These are phyloP conservation scores for Palythoa grandiflora DNA, from an alignment of 92 coral and sea anemone genomes.

Conservation along the genomic window DNA sequence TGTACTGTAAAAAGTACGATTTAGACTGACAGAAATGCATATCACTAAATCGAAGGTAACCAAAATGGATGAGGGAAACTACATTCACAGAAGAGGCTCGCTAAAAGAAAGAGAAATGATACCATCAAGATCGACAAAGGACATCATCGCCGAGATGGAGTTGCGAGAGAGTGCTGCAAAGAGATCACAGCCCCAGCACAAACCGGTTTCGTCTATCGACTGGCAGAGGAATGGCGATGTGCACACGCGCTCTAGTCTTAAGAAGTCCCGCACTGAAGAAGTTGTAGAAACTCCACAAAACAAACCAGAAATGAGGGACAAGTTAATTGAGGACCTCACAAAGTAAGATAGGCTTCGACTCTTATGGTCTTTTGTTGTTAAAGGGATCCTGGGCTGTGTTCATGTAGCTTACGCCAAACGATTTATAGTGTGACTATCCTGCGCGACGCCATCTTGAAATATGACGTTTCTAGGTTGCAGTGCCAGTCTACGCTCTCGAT, in stretches of 20 bases:
- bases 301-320: slow-evolving; percentile 28
- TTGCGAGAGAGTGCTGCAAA: slow-evolving; percentile 9
- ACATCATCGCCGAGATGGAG: slow-evolving; percentile 44
- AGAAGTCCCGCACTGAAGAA: slow-evolving; percentile 1
- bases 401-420: neutral
- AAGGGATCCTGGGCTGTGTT: neutral
- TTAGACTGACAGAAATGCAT: neutral
- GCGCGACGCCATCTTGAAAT: too few species aligned
- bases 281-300: slow-evolving; percentile 19
- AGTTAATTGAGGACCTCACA: slow-evolving; percentile 39
- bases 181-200: slow-evolving; percentile 31
- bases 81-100: slow-evolving; percentile 26
- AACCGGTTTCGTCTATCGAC: slow-evolving; percentile 27
- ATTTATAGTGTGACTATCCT: too few species aligned
- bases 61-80: slow-evolving; percentile 5
- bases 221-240: slow-evolving; percentile 38
- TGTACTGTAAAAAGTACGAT: neutral
- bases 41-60: neutral
- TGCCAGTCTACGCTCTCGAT: too few species aligned
- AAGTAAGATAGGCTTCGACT: neutral
- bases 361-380: neutral
- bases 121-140: slow-evolving; percentile 32
- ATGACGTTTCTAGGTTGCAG: too few species aligned
- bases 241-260: slow-evolving; percentile 18
- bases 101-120: slow-evolving; percentile 33